Evolutionary conservation across 2,888 invertebrate species (phyloP), one percentile per base, ranked within the genome.

Genomic region (Diploptera punctata): DNA sequence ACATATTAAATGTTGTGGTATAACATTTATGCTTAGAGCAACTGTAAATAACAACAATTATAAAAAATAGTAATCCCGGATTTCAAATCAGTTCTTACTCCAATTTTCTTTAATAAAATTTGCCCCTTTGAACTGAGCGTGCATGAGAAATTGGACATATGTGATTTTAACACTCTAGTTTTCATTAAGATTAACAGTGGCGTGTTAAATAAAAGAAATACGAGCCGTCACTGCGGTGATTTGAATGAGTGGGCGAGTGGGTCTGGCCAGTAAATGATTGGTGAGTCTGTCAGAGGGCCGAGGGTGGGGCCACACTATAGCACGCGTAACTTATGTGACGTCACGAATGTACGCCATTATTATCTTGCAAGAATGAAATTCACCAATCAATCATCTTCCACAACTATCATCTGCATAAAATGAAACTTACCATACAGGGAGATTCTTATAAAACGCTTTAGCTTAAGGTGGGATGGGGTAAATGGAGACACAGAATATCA

Each of bases 271-370:
- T 29, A 57, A 44, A 65, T 65, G 65, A 65, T 65, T 65, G 65
- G 65, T 65, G 65, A 47, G 65, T 26, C 65, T 65, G 65, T 65
- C 65, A 65, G 44, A 47, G 65, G 44, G n/a, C 65, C 4, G 44
- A 65, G 65, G 65, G 65, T 65, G 65, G 65, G 65, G 65, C 38
- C 65, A 26, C 26, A n/a, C 47, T 47, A 7, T n/a, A 47, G 47
- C 47, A 47, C 47, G 18, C 54, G 57, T 57, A 57, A 57, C 57
- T 47, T 47, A 26, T 18, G 47, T 65, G 65, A 65, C 65, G 65
- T 65, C 65, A 65, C 65, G 18, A 29, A 21, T 57, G 31, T 57
- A 57, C 57, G 57, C 57, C 57, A 57, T 57, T 57, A 57, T 31
- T 57, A 57, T 57, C 57, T 57, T 24, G 24, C 26, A 57, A 65